Evolutionary conservation across 2,113 vertebrate genomes (phyloP).

Genomic region (Nipponia nippon): DNA sequence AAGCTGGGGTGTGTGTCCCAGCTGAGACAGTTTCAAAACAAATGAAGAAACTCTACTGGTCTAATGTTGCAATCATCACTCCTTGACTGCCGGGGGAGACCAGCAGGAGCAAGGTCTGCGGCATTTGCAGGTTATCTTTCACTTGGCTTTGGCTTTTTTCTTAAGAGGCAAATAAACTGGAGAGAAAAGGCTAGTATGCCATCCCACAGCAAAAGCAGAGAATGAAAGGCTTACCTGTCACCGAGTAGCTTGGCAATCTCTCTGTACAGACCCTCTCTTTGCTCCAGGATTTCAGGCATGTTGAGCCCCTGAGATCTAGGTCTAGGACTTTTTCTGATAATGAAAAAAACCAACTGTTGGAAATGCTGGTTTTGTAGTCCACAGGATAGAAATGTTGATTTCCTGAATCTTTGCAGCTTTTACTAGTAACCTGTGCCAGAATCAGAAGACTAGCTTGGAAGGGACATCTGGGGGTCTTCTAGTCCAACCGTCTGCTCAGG

Average conservation of each 20-base stretch:
- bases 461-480: background rate
- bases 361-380: background rate
- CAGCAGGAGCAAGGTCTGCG: background rate
- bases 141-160: background rate
- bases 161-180: background rate
- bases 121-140: background rate
- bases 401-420: background rate
- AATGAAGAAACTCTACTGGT: background rate
- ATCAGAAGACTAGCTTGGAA: background rate
- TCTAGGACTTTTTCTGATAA: background rate
- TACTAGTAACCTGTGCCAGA: background rate
- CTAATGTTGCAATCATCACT: background rate
- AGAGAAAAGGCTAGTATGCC: background rate
- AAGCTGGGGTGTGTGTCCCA: background rate
- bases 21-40: background rate
- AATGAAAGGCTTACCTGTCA: background rate
- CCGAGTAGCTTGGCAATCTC: fast-evolving
- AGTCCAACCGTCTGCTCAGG: background rate
- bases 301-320: background rate
- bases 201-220: background rate
- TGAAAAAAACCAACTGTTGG: background rate
- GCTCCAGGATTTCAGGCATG: background rate
- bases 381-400: background rate
- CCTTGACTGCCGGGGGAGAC: background rate
- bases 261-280: background rate